Evolutionary conservation across 1,140 invertebrate genomes (phyloP).

Genomic region (Philopotamus ludificatus): DNA sequence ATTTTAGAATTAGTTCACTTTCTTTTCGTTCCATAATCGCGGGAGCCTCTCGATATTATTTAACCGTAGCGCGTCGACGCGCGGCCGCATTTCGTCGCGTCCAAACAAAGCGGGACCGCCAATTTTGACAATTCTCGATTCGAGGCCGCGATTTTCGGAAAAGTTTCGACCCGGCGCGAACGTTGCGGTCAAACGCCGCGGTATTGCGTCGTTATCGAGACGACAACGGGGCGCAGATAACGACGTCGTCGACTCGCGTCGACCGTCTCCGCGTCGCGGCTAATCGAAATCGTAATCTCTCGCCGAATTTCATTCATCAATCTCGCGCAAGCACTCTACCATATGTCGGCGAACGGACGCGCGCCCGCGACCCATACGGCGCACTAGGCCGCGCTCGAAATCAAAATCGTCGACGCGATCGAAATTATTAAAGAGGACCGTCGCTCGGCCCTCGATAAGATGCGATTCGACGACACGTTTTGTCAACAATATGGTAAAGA

Average conservation of each 20-base stretch:
- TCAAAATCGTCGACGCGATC: not conserved
- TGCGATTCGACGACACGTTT: no score
- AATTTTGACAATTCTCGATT: not conserved
- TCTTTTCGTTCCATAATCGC: constrained; percentile 12
- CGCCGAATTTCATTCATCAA: not conserved
- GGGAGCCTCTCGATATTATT: not conserved
- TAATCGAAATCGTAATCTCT: not conserved
- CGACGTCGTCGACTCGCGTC: no score
- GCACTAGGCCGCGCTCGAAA: not conserved
- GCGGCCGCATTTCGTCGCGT: not conserved
- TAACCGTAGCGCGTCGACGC: not conserved
- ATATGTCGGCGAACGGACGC: not conserved
- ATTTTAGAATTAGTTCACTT: not conserved
- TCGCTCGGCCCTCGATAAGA: no score
- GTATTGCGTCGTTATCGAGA: not conserved
- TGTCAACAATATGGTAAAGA: no score
- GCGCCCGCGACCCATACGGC: not conserved
- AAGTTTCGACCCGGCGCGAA: not conserved
- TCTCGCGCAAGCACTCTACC: not conserved
- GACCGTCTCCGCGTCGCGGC: not conserved
- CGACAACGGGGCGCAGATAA: no score
- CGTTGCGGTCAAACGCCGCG: no score
- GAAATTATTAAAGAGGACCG: no score
- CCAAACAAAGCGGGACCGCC: not conserved
- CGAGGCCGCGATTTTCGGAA: not conserved